Conservation (phyloP, 2,888 invertebrate species). For the Chloromyia formosa region DNA sequence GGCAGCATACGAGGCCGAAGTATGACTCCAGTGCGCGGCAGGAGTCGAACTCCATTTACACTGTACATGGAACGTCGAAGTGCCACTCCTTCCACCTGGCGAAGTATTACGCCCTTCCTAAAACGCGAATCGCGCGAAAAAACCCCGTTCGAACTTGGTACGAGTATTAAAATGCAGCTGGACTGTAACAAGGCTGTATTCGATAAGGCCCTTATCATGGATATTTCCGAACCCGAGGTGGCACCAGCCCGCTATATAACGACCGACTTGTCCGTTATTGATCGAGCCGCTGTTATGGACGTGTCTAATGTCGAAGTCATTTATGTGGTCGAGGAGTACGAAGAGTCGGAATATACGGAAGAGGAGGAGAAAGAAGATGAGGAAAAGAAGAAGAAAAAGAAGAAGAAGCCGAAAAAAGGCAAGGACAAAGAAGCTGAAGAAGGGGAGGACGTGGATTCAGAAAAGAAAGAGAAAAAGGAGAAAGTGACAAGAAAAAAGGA, state of each 20-base stretch:
- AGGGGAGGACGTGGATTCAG: constrained; percentile 51
- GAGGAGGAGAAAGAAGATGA: constrained; percentile 52
- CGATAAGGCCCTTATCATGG: constrained; percentile 63
- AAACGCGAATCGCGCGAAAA: constrained; percentile 63
- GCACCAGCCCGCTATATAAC: constrained; percentile 64
- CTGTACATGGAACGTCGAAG: constrained; percentile 62
- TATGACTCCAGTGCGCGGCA: constrained; percentile 62
- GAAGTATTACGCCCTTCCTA: constrained; percentile 63
- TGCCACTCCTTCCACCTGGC: constrained; percentile 63
- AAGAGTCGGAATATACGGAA: constrained; percentile 58
- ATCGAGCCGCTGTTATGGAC: constrained; percentile 65
- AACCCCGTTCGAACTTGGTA: constrained; percentile 63
- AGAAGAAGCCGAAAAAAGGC: constrained; percentile 59
- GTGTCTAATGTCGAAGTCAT: constrained; percentile 65
- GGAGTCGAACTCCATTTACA: constrained; percentile 62
- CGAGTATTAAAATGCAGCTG: constrained; percentile 59
- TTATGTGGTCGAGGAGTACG: constrained; percentile 63
- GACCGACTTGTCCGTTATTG: constrained; percentile 63
- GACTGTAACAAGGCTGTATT: constrained; percentile 63
- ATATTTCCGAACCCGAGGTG: constrained; percentile 60
- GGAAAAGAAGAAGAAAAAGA: constrained; percentile 55
- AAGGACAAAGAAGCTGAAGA: constrained; percentile 40
- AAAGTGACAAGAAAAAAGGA: constrained; percentile 59
- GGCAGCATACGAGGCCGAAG: constrained; percentile 62
- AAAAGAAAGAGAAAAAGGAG: constrained; percentile 54